phyloP scores from a whole-genome alignment of 2,797 vertebrate genomes.

The Craterocephalus amniculus region DNA sequence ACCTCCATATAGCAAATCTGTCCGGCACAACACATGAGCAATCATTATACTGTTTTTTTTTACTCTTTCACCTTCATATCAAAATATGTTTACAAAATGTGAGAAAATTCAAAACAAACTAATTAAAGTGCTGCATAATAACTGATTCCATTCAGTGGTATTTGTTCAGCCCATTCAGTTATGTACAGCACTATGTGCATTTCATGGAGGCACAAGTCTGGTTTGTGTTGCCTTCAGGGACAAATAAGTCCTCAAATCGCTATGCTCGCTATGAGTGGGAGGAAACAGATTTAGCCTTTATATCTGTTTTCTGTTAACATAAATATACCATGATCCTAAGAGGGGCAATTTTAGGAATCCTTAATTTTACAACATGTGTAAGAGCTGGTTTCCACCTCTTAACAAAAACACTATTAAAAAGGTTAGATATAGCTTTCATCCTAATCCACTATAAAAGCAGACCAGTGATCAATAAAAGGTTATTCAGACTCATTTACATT shows the following conservation, averaged over 20 bases:
- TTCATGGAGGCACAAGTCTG: no score
- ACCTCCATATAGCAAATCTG: no score
- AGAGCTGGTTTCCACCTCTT: slow-evolving; percentile 4
- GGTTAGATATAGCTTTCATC: background rate
- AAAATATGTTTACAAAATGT: no score
- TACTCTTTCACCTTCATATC: no score
- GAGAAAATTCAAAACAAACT: no score
- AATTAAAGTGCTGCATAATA: no score
- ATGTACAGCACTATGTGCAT: no score
- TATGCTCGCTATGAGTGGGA: background rate
- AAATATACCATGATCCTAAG: background rate
- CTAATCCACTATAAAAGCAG: slow-evolving; percentile 1
- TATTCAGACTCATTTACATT: background rate
- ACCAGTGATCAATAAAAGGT: background rate
- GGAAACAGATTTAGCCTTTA: no score
- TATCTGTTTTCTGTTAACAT: background rate
- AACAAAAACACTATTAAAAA: background rate
- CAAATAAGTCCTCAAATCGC: background rate
- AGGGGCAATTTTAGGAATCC: background rate
- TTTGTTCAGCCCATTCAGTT: no score
- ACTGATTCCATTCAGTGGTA: no score
- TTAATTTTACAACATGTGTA: slow-evolving; percentile 1
- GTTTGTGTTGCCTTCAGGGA: background rate
- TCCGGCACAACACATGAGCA: no score
- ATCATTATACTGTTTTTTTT: no score